phyloP scores from a whole-genome alignment of 1,140 invertebrate genomes.

The Orius insidiosus region DNA sequence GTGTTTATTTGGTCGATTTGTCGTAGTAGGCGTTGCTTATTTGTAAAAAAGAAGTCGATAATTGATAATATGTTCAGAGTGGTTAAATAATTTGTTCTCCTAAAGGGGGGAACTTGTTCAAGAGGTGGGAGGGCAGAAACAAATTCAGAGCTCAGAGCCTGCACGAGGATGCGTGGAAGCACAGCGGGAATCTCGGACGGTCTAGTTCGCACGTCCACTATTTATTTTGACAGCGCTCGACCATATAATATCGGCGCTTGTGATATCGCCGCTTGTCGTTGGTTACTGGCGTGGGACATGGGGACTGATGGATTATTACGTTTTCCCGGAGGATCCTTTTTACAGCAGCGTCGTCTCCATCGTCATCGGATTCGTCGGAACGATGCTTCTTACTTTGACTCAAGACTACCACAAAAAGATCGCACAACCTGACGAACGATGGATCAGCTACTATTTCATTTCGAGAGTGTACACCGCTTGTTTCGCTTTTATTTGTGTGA shows the following conservation, averaged over 20 bases:
- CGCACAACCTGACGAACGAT: conserved; percentile 44
- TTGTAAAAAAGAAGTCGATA: neutral
- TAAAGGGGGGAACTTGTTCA: conserved; percentile 3
- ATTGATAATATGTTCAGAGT: conserved; percentile 1
- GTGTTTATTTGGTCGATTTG: no score
- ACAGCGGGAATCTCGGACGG: conserved; percentile 24
- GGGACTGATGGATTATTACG: conserved; percentile 54
- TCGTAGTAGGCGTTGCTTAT: no score
- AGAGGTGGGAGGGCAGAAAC: conserved; percentile 4
- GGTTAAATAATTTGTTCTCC: neutral
- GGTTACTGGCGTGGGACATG: conserved; percentile 73
- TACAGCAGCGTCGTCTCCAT: conserved; percentile 45
- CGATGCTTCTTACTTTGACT: conserved; percentile 44
- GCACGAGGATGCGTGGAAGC: conserved; percentile 20
- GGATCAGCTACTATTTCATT: conserved; percentile 46
- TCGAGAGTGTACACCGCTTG: conserved; percentile 57
- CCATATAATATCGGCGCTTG: conserved; percentile 43
- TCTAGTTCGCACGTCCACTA: conserved; percentile 29
- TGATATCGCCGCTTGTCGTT: conserved; percentile 62
- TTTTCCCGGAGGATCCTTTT: conserved; percentile 38
- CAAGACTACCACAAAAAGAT: conserved; percentile 41
- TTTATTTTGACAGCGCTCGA: conserved; percentile 47
- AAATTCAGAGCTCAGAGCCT: conserved; percentile 6
- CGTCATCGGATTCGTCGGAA: conserved; percentile 43
- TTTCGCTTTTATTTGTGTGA: conserved; percentile 61